Evolutionary conservation across 2,888 invertebrate species (phyloP).

Genomic region (Sinelater perroti): DNA sequence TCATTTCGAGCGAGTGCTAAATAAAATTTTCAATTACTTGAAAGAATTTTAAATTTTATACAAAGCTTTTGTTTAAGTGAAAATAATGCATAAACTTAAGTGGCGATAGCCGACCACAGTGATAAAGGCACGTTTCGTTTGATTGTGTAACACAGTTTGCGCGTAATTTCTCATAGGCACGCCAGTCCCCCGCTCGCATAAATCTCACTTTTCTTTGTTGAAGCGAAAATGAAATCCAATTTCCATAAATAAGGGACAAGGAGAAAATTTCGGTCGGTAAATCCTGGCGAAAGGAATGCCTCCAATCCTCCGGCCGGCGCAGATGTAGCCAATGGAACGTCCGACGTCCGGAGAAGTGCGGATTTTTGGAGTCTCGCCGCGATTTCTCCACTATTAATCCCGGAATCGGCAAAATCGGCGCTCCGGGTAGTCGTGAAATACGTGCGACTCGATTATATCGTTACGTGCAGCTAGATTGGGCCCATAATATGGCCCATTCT

Average conservation of each 20-base stretch:
- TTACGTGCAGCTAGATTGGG: slow-evolving; percentile 23
- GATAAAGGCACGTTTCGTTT: too few species aligned
- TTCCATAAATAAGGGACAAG: background rate
- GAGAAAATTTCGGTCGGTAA: background rate
- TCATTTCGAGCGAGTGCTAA: too few species aligned
- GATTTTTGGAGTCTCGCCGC: slow-evolving; percentile 2
- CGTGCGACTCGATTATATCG: slow-evolving; percentile 19
- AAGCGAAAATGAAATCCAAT: background rate
- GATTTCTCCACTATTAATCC: slow-evolving; percentile 13
- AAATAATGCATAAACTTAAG: too few species aligned
- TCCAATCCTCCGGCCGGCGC: slow-evolving; percentile 1
- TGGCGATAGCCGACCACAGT: too few species aligned
- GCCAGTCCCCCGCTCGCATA: too few species aligned
- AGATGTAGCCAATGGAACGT: slow-evolving; percentile 6
- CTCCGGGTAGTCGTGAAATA: slow-evolving; percentile 15
- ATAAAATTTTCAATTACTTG: too few species aligned
- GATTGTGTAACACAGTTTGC: too few species aligned
- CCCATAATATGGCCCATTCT: slow-evolving; percentile 34
- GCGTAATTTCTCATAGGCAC: too few species aligned
- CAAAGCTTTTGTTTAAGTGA: too few species aligned
- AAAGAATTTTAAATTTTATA: too few species aligned
- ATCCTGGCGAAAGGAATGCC: slow-evolving; percentile 1
- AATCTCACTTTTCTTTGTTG: too few species aligned
- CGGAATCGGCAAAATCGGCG: slow-evolving; percentile 11
- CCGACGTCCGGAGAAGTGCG: background rate